Evolutionary conservation across 35 echinoderm and acorn worm genomes (phyloP).

Genomic region (Apostichopus parvimensis): DNA sequence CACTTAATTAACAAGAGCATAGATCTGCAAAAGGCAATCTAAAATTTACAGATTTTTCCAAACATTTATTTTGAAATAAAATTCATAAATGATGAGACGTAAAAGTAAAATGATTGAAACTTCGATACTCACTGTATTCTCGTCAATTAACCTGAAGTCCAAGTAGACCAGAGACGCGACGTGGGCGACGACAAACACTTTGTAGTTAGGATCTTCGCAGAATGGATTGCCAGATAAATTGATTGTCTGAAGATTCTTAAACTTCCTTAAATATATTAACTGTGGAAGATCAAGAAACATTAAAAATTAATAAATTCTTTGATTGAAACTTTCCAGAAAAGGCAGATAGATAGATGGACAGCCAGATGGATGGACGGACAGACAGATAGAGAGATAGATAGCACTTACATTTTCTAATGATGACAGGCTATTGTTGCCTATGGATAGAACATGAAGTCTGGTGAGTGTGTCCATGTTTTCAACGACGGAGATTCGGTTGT

Average conservation of each 20-base stretch:
- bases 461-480: constrained; percentile 95
- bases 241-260: constrained; percentile 87
- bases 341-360: too few relatives aligned
- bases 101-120: too few relatives aligned
- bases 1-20: too few relatives aligned
- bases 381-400: too few relatives aligned
- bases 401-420: constrained; percentile 90
- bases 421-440: constrained; percentile 92
- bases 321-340: too few relatives aligned
- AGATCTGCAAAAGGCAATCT: too few relatives aligned
- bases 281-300: background rate
- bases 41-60: too few relatives aligned
- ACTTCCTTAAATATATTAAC: constrained; percentile 87
- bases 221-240: constrained; percentile 93
- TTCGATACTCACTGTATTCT: background rate
- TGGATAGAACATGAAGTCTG: constrained; percentile 86
- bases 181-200: constrained; percentile 85
- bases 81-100: too few relatives aligned
- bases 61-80: too few relatives aligned
- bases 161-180: constrained; percentile 86
- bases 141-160: constrained; percentile 95
- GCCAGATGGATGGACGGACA: too few relatives aligned
- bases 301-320: too few relatives aligned
- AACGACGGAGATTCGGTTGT: constrained; percentile 85
- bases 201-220: constrained; percentile 97